These are phyloP conservation scores for Drosophila nannoptera DNA, from an alignment of 1,140 invertebrate genomes.

Conservation along the genomic window DNA sequence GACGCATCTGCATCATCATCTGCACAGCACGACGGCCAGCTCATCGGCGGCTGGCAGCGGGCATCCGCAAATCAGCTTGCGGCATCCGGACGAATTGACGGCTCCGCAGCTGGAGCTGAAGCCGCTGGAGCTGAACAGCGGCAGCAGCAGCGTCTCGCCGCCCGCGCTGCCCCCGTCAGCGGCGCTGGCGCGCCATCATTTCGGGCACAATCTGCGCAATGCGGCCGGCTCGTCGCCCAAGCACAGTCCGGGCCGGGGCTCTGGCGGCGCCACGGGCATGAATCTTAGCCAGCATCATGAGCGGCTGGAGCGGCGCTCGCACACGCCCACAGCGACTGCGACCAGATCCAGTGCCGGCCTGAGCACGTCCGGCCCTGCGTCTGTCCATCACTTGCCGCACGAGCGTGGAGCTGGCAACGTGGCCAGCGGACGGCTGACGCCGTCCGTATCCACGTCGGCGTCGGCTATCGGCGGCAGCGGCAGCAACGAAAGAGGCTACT, in stretches of 20 bases:
- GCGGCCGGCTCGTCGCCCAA: conserved; percentile 52
- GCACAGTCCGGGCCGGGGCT: conserved; percentile 58
- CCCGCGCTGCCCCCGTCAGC: conserved; percentile 54
- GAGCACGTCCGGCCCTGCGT: conserved; percentile 31
- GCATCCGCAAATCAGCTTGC: conserved; percentile 65
- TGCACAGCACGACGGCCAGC: conserved; percentile 29
- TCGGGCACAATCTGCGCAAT: conserved; percentile 52
- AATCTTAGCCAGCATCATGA: conserved; percentile 54
- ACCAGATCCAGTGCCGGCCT: conserved; percentile 38
- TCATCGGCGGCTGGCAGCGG: conserved; percentile 1
- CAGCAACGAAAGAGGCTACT: conserved; percentile 74
- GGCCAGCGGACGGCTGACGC: conserved; percentile 46
- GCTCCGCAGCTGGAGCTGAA: conserved; percentile 69
- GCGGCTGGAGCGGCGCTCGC: conserved; percentile 62
- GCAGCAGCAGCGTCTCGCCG: conserved; percentile 48
- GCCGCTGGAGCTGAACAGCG: conserved; percentile 52
- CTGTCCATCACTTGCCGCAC: conserved; percentile 42
- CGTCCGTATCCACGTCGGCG: conserved; percentile 33
- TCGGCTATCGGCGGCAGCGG: conserved; percentile 32
- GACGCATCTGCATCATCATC: conserved; percentile 69
- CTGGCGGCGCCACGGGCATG: conserved; percentile 36
- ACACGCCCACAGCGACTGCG: conserved; percentile 61
- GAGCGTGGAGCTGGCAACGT: conserved; percentile 11
- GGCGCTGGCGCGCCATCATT: conserved; percentile 55
- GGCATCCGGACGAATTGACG: conserved; percentile 70